Percentiles rank a stretch among this genome's conserved stretches.
phyloP scores from a whole-genome alignment of 2,797 vertebrate genomes.

The Melanotaenia parkinsoni region DNA sequence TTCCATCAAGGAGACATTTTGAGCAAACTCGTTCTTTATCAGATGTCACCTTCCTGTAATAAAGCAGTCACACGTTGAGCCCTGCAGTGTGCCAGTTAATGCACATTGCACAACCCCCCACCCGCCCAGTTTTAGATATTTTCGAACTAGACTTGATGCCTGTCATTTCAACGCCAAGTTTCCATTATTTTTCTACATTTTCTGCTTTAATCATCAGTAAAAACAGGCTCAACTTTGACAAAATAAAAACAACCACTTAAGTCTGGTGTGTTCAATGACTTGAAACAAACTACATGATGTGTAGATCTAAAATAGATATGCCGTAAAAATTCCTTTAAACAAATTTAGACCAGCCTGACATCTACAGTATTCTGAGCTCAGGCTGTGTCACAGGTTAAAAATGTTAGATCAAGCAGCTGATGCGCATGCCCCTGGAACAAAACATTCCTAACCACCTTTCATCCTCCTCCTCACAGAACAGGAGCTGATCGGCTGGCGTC shows the following conservation, averaged over 20 bases:
- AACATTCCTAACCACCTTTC: slow-evolving; percentile 1
- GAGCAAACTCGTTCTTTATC: too few species aligned
- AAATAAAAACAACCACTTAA: not conserved
- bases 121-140: not conserved
- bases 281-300: not conserved
- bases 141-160: not conserved
- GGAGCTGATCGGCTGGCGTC: slow-evolving; percentile 58
- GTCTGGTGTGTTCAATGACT: not conserved
- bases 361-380: not conserved
- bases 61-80: too few species aligned
- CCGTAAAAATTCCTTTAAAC: not conserved
- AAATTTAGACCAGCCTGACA: slow-evolving; percentile 19
- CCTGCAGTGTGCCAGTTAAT: too few species aligned
- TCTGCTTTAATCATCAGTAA: not conserved
- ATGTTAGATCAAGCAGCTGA: slow-evolving; percentile 16
- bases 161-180: not conserved
- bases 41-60: too few species aligned
- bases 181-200: not conserved
- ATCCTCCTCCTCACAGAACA: slow-evolving; percentile 46
- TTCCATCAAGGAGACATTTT: too few species aligned
- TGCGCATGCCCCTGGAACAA: not conserved
- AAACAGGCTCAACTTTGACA: not conserved
- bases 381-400: slow-evolving; percentile 14
- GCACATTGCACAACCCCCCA: too few species aligned
- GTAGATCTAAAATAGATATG: slow-evolving; percentile 13